A percentile compares a stretch with the other conserved stretches of the same genome.
Conservation (phyloP, 2,797 vertebrate species). For the Malacoraja senta region DNA sequence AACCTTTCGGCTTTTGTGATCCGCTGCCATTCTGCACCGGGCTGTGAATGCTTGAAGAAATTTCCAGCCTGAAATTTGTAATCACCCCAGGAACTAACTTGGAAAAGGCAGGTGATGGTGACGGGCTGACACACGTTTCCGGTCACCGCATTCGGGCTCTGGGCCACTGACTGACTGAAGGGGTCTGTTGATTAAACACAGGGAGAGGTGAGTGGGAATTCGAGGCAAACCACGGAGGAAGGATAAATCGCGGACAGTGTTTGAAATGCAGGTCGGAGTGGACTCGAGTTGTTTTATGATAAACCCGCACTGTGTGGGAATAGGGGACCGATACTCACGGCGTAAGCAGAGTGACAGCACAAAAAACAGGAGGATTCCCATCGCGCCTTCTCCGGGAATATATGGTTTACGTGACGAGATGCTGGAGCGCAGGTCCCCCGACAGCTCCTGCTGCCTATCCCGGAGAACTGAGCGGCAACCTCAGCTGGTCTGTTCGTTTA, state of each 20-base stretch:
- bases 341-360: background rate
- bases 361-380: background rate
- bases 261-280: background rate
- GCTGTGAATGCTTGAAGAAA: background rate
- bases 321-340: background rate
- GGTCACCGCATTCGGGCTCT: background rate
- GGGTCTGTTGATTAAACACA: background rate
- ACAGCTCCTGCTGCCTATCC: no score
- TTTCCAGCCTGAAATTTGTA: no score
- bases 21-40: background rate
- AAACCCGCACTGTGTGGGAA: background rate
- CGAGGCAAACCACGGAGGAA: background rate
- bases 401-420: no score
- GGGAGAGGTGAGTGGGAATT: background rate
- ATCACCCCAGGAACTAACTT: rapidly evolving
- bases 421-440: no score
- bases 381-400: no score
- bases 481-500: background rate
- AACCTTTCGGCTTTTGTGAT: background rate
- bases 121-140: background rate
- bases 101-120: background rate
- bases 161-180: background rate
- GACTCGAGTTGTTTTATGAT: no score
- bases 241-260: no score
- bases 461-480: background rate